Evolutionary conservation across 2,113 vertebrate species (phyloP).

Genomic region (Aptenodytes forsteri): DNA sequence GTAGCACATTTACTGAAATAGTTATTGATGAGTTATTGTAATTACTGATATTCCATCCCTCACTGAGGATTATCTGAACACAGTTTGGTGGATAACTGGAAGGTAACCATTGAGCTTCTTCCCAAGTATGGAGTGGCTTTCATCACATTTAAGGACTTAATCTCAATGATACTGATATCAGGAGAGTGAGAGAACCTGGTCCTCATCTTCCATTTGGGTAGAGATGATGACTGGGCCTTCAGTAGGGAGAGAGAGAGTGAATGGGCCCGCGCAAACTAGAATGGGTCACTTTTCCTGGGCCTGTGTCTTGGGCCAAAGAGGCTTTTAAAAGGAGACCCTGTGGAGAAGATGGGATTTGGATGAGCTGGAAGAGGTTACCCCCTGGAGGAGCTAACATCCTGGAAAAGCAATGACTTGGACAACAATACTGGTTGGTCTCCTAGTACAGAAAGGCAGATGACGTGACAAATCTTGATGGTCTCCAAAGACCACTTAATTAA

Average conservation of each 20-base stretch:
- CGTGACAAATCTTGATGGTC: not conserved
- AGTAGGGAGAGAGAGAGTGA: not conserved
- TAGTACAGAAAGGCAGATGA: not conserved
- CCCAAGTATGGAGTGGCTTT: not conserved
- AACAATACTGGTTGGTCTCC: not conserved
- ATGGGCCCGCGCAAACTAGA: accelerated
- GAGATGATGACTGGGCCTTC: not conserved
- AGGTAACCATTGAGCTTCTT: not conserved
- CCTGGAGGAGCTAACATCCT: not conserved
- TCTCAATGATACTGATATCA: not conserved
- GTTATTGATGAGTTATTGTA: not conserved
- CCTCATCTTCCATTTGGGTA: not conserved
- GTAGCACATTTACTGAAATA: not conserved
- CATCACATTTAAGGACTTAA: not conserved
- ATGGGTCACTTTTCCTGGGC: not conserved
- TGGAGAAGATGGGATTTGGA: not conserved
- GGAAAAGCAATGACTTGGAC: not conserved
- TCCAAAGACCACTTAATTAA: not conserved
- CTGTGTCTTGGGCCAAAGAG: not conserved
- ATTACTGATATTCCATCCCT: not conserved
- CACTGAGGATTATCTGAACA: not conserved
- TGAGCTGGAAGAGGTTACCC: not conserved
- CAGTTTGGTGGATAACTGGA: not conserved
- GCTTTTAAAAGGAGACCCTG: not conserved
- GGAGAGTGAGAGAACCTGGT: not conserved